Evolutionary conservation across 2,797 vertebrate species (phyloP).

Genomic region (Melanotaenia nigrans): DNA sequence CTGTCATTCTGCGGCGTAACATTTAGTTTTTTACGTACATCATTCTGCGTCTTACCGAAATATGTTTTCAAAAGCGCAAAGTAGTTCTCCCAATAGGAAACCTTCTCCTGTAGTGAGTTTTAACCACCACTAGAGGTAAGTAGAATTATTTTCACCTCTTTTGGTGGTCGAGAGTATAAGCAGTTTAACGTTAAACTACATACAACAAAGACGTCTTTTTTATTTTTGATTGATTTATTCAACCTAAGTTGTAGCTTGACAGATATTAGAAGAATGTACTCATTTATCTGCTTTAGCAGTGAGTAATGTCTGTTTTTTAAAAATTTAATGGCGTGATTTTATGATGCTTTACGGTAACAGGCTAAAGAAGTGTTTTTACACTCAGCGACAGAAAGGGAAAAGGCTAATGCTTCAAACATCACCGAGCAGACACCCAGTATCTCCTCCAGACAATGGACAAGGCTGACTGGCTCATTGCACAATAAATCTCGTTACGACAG

Average conservation of each 20-base stretch:
- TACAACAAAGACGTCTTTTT: rapidly evolving
- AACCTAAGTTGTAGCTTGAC: rapidly evolving
- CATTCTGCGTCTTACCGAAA: conserved; percentile 38
- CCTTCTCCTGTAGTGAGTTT: conserved; percentile 11
- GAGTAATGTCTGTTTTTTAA: neutral
- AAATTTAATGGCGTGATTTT: conserved; percentile 47
- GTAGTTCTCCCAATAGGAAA: no score
- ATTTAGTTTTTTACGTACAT: neutral
- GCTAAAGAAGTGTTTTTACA: conserved; percentile 60
- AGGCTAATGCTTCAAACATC: conserved; percentile 46
- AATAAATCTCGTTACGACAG: neutral
- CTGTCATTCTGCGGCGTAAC: neutral
- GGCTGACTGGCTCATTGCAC: neutral
- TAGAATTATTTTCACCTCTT: conserved; percentile 1
- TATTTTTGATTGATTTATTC: neutral
- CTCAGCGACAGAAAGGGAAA: conserved; percentile 36
- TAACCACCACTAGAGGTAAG: conserved; percentile 57
- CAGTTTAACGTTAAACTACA: rapidly evolving
- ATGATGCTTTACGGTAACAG: conserved; percentile 45
- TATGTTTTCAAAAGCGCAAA: neutral
- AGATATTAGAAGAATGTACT: rapidly evolving
- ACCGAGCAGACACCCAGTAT: conserved; percentile 47
- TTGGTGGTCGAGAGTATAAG: rapidly evolving
- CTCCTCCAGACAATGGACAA: conserved; percentile 32
- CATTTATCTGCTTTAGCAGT: rapidly evolving